A percentile compares a stretch with the other conserved stretches of the same genome.
These are phyloP conservation scores for Drosophila formosana DNA, from an alignment of 2,888 invertebrate species.

Conservation along the genomic window DNA sequence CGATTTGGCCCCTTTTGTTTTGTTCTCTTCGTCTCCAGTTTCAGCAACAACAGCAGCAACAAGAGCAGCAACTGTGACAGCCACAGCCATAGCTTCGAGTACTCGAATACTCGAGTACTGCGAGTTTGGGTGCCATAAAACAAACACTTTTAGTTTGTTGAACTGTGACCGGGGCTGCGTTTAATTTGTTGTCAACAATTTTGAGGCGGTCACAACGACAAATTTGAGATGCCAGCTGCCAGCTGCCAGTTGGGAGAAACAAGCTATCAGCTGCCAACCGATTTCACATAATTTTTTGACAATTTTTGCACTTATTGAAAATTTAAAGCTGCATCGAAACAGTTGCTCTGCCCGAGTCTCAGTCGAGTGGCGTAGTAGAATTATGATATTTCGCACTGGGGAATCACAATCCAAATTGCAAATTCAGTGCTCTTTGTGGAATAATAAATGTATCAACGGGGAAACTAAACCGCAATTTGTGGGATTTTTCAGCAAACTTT, in stretches of 20 bases:
- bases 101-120: conserved; percentile 43
- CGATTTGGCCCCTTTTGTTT: conserved; percentile 58
- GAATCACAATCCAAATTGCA: not conserved
- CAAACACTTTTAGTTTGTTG: conserved; percentile 79
- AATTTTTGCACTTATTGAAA: not conserved
- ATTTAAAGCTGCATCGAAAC: conserved; percentile 1
- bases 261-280: conserved; percentile 39
- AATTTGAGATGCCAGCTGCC: conserved; percentile 46
- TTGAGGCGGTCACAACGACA: conserved; percentile 26
- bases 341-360: not conserved
- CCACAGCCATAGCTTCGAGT: conserved; percentile 33
- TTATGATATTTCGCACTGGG: not conserved
- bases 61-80: not conserved
- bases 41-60: not conserved
- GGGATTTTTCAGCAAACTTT: not conserved
- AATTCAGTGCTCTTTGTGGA: conserved; percentile 7
- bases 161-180: conserved; percentile 66
- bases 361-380: not conserved
- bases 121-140: conserved; percentile 65
- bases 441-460: conserved; percentile 20
- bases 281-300: not conserved
- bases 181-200: conserved; percentile 68
- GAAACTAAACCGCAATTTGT: conserved; percentile 9
- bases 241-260: conserved; percentile 30
- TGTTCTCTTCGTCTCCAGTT: conserved; percentile 17